Evolutionary conservation across 1,140 invertebrate genomes (phyloP), one percentile per base, ranked within the genome.

Genomic region (Elymnias hypermnestra): DNA sequence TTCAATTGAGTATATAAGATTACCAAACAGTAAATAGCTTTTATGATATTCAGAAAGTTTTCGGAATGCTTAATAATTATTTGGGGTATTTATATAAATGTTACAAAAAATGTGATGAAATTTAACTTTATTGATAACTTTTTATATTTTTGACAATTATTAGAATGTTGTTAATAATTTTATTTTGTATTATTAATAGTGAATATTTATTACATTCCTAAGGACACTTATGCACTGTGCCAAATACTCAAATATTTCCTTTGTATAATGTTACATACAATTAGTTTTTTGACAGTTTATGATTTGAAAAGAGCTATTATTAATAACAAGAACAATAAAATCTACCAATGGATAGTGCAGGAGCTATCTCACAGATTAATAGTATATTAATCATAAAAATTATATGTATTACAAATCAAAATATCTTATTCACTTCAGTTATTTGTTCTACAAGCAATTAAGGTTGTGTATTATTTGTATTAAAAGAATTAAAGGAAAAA

Each of bases 291-390:
- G 12, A 29, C 3, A 28, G 25, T n/a, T n/a, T n/a, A n/a, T n/a
- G n/a, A n/a, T n/a, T n/a, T n/a, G n/a, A n/a, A n/a, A n/a, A n/a
- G n/a, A n/a, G n/a, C n/a, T n/a, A n/a, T n/a, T n/a, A n/a, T n/a
- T n/a, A n/a, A n/a, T n/a, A n/a, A n/a, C n/a, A n/a, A n/a, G n/a
- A n/a, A n/a, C n/a, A n/a, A n/a, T n/a, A n/a, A n/a, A n/a, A n/a
- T n/a, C n/a, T n/a, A n/a, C n/a, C n/a, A n/a, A n/a, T n/a, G n/a
- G n/a, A n/a, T n/a, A n/a, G n/a, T n/a, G n/a, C n/a, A n/a, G n/a
- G n/a, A n/a, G n/a, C n/a, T n/a, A n/a, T n/a, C n/a, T n/a, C 53
- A 55, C 49, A 55, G 46, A 55, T 14, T 53, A 42, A 41, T 40
- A 43, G 13, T 46, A 33, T 8, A 33, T 8, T 3, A 7, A 1